A percentile compares a stretch with the other conserved stretches of the same genome.
phyloP scores from a whole-genome alignment of 2,797 vertebrate species.

The Falco concolor region DNA sequence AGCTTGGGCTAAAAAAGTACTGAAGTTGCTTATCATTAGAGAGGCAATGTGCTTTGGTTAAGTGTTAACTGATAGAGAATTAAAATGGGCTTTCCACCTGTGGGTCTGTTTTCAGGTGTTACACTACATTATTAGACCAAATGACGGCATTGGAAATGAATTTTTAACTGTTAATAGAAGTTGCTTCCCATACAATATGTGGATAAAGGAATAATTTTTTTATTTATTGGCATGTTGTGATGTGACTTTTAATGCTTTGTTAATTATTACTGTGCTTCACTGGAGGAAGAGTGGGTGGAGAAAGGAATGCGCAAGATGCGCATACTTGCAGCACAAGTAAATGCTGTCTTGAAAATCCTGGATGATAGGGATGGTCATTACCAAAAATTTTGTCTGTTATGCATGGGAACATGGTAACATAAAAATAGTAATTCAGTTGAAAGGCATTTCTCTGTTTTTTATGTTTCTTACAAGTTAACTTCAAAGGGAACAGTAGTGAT shows the following conservation, averaged over 20 bases:
- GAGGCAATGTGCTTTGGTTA: not conserved
- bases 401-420: not conserved
- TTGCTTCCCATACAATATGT: not conserved
- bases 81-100: not conserved
- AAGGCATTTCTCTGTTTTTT: not conserved
- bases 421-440: not conserved
- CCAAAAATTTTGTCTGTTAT: not conserved
- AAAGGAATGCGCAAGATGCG: not conserved
- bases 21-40: not conserved
- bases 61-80: not conserved
- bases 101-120: not conserved
- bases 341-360: not conserved
- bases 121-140: not conserved
- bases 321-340: not conserved
- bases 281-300: constrained; percentile 1
- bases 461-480: not conserved
- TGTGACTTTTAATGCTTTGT: not conserved
- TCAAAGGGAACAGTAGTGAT: not conserved
- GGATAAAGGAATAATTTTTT: not conserved
- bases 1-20: not conserved
- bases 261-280: not conserved
- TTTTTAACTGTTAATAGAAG: not conserved
- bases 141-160: not conserved
- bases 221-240: not conserved
- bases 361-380: not conserved